Conservation (phyloP, 2,797 vertebrate genomes). For the Microctenopoma steveboyesi region DNA sequence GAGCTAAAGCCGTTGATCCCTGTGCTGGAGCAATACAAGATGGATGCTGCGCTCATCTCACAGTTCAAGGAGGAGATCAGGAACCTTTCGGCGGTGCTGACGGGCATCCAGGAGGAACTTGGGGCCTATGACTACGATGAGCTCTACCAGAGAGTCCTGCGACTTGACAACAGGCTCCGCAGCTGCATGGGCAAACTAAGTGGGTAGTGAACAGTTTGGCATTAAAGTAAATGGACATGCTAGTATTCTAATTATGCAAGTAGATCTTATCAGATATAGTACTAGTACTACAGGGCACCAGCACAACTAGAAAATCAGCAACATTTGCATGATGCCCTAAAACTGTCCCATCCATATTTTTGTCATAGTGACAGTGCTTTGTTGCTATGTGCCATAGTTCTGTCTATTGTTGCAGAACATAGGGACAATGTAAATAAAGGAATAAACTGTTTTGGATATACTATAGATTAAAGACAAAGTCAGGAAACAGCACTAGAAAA, state of each 20-base stretch:
- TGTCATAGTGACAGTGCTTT: constrained; percentile 8
- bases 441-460: background rate
- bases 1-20: constrained; percentile 96
- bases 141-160: constrained; percentile 93
- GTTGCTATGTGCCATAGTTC: background rate
- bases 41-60: constrained; percentile 93
- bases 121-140: constrained; percentile 97
- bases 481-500: too few relatives aligned
- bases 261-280: background rate
- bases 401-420: background rate
- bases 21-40: constrained; percentile 98
- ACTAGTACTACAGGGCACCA: background rate
- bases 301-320: background rate
- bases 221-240: background rate
- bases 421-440: constrained; percentile 4
- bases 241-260: background rate
- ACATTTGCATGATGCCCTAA: constrained; percentile 7
- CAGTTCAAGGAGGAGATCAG: constrained; percentile 98
- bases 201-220: constrained; percentile 77
- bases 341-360: background rate
- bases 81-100: constrained; percentile 93
- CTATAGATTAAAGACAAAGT: too few relatives aligned
- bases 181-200: constrained; percentile 99
- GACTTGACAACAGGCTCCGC: constrained; percentile 91
- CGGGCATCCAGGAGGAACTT: constrained; percentile 95